Percentiles rank a stretch among this genome's conserved stretches.
Conservation (phyloP, 2,113 vertebrate species). For the Uria lomvia region DNA sequence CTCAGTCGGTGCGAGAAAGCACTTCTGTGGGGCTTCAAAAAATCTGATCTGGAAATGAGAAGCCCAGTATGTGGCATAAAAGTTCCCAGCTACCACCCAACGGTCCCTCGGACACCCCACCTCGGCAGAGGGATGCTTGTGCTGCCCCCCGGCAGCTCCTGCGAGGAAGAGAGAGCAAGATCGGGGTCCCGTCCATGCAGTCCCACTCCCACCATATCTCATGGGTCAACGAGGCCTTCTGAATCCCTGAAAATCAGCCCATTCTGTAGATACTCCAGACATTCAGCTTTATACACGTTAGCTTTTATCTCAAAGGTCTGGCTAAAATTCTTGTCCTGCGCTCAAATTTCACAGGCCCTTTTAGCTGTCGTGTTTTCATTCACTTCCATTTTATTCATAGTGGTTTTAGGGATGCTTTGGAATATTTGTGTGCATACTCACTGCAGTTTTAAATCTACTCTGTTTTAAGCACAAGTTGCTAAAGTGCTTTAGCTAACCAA, state of each 20-base stretch:
- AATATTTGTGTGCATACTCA: background rate
- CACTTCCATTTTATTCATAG: background rate
- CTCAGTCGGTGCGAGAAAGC: fast-evolving
- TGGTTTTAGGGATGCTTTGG: background rate
- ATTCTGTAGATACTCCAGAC: background rate
- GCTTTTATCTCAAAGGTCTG: background rate
- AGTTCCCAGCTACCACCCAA: background rate
- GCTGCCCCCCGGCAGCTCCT: background rate
- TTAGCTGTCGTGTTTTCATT: background rate
- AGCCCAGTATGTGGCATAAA: background rate
- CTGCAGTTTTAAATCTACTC: background rate
- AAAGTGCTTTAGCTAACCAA: background rate
- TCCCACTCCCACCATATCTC: background rate
- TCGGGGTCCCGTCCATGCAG: fast-evolving
- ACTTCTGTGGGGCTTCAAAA: background rate
- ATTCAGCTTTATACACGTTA: background rate
- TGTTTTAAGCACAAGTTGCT: background rate
- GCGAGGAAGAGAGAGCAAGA: background rate
- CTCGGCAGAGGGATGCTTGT: background rate
- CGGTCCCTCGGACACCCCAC: fast-evolving
- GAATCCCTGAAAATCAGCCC: background rate
- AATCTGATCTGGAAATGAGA: background rate
- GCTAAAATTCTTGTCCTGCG: background rate
- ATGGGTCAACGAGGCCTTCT: background rate
- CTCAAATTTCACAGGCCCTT: background rate